phyloP scores from a whole-genome alignment of 2,797 vertebrate species.

The Poeciliopsis presidionis region DNA sequence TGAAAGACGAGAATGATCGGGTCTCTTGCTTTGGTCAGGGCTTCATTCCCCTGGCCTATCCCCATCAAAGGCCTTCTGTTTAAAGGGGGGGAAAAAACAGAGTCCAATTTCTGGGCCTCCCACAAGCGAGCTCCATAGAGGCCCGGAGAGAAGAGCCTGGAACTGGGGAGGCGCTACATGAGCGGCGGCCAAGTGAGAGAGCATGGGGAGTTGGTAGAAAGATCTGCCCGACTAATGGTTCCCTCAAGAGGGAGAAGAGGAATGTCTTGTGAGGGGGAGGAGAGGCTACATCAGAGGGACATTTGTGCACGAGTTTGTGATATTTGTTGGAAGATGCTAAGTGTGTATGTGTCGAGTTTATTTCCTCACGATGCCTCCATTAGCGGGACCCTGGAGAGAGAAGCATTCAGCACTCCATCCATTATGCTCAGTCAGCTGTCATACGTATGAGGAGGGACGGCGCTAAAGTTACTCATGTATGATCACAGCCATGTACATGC shows the following conservation, averaged over 20 bases:
- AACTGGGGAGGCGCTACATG: constrained; percentile 68
- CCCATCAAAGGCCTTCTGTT: constrained; percentile 76
- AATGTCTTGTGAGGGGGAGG: constrained; percentile 60
- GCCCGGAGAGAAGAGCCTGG: constrained; percentile 44
- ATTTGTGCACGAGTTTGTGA: constrained; percentile 39
- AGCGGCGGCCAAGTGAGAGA: constrained; percentile 52
- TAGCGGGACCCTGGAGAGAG: constrained; percentile 66
- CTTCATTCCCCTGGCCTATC: constrained; percentile 53
- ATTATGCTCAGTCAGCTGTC: constrained; percentile 69
- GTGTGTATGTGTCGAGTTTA: constrained; percentile 29
- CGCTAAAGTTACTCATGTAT: constrained; percentile 22
- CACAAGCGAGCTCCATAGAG: constrained; percentile 46
- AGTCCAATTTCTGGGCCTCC: constrained; percentile 68
- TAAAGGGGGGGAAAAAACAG: constrained; percentile 40
- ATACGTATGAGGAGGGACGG: constrained; percentile 27
- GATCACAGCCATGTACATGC: constrained; percentile 14
- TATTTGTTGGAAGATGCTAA: constrained; percentile 32
- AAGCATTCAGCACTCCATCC: constrained; percentile 74
- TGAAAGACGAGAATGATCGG: constrained; percentile 71
- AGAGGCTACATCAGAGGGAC: constrained; percentile 29
- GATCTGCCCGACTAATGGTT: constrained; percentile 58
- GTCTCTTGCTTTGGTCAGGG: constrained; percentile 53
- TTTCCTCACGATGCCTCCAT: constrained; percentile 61
- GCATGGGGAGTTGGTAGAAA: constrained; percentile 59
- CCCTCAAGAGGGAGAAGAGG: constrained; percentile 67